A percentile compares a stretch with the other conserved stretches of the same genome.
Evolutionary conservation across 2,888 invertebrate genomes (phyloP).

Genomic region (Thymelicus sylvestris): DNA sequence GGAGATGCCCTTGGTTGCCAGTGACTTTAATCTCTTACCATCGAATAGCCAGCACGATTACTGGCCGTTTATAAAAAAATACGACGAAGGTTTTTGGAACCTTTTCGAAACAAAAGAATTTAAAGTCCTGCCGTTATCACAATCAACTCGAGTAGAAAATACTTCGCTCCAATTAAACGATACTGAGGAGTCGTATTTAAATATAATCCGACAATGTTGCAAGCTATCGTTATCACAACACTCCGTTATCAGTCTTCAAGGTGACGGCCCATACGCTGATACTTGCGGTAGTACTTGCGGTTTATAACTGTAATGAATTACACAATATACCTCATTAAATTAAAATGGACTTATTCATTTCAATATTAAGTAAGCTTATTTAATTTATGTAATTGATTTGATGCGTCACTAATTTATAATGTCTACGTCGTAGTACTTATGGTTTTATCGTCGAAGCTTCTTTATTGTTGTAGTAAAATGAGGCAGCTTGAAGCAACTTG

Average conservation of each 20-base stretch:
- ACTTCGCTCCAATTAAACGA: constrained; percentile 7
- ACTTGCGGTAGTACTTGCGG: constrained; percentile 53
- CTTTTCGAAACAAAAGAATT: too few relatives aligned
- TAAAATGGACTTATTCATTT: neutral
- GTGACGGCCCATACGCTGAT: constrained; percentile 74
- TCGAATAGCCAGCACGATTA: too few relatives aligned
- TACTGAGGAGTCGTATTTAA: constrained; percentile 8
- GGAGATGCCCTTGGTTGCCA: too few relatives aligned
- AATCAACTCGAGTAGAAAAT: neutral
- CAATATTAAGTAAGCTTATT: neutral
- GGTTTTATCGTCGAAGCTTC: too few relatives aligned
- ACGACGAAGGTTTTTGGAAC: too few relatives aligned
- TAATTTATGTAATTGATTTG: neutral
- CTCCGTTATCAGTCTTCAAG: constrained; percentile 76
- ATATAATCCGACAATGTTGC: constrained; percentile 44
- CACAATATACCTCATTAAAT: constrained; percentile 11
- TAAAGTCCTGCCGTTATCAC: too few relatives aligned
- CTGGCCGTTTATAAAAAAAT: too few relatives aligned
- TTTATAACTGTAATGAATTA: constrained; percentile 39
- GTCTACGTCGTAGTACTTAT: too few relatives aligned
- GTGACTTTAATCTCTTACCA: too few relatives aligned
- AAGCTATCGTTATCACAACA: constrained; percentile 62
- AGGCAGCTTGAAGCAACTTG: too few relatives aligned
- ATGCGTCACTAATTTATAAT: too few relatives aligned
- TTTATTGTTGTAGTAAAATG: too few relatives aligned